Evolutionary conservation across 2,797 vertebrate species (phyloP).

Genomic region (Sylvia borin): DNA sequence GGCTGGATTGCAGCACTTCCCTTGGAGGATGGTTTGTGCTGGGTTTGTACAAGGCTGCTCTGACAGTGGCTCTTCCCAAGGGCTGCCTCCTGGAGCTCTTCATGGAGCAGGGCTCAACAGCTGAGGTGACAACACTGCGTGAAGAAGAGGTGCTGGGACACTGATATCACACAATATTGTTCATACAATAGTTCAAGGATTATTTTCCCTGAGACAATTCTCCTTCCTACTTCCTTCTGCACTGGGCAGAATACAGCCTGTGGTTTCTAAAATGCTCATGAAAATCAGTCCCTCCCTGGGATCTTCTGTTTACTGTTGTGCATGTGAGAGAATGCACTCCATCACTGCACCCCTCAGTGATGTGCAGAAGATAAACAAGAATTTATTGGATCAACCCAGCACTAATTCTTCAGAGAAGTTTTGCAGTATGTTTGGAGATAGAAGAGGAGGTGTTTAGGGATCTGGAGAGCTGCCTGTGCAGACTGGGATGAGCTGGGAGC

Average conservation of each 20-base stretch:
- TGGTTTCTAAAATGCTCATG: not conserved
- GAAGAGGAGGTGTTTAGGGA: not conserved
- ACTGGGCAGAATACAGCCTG: not conserved
- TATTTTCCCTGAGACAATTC: not conserved
- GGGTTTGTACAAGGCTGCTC: not conserved
- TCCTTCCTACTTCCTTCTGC: not conserved
- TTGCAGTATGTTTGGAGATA: not conserved
- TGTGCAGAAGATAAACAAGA: not conserved
- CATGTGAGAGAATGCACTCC: not conserved
- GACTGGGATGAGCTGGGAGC: not conserved
- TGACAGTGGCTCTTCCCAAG: not conserved
- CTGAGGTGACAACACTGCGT: not conserved
- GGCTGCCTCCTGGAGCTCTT: not conserved
- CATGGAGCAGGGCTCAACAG: not conserved
- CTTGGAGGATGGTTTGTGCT: not conserved
- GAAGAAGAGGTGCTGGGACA: not conserved
- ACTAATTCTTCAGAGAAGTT: not conserved
- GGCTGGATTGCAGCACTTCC: not conserved
- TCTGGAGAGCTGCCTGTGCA: not conserved
- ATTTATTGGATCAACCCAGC: not conserved
- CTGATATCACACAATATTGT: not conserved
- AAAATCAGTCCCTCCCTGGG: not conserved
- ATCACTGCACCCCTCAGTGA: not conserved
- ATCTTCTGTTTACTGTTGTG: not conserved
- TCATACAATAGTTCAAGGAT: not conserved